phyloP scores from a whole-genome alignment of 2,113 vertebrate species.

The Polypterus bichir region DNA sequence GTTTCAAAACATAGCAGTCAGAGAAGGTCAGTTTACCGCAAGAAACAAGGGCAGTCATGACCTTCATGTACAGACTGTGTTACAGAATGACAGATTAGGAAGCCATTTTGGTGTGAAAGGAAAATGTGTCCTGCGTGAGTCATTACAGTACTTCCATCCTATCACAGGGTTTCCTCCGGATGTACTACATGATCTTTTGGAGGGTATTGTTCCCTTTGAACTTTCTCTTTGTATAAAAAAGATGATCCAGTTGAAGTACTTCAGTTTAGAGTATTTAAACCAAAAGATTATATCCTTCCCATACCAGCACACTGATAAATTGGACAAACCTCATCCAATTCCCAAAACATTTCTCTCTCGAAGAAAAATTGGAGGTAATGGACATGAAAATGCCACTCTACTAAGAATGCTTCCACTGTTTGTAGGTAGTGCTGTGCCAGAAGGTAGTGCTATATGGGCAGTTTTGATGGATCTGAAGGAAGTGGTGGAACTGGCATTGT shows the following conservation, averaged over 20 bases:
- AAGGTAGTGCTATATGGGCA: neutral
- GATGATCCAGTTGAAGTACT: conserved; percentile 4
- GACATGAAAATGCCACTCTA: conserved; percentile 12
- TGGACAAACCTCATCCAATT: conserved; percentile 6
- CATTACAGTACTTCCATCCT: conserved; percentile 6
- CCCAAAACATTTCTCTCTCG: neutral
- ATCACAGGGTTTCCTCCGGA: conserved; percentile 1
- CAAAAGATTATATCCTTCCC: conserved; percentile 4
- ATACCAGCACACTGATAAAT: neutral
- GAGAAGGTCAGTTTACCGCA: neutral
- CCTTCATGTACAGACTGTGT: conserved; percentile 3
- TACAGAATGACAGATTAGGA: neutral
- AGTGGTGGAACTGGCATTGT: conserved; percentile 3
- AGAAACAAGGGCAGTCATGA: conserved; percentile 16
- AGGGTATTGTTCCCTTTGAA: conserved; percentile 2
- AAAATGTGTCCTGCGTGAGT: conserved; percentile 4
- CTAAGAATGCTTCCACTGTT: conserved; percentile 7
- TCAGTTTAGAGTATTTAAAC: neutral
- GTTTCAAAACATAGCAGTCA: too few species aligned
- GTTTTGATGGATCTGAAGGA: conserved; percentile 9
- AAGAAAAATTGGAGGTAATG: conserved; percentile 9
- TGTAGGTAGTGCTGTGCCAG: conserved; percentile 3
- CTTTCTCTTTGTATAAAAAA: conserved; percentile 6
- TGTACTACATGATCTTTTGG: conserved; percentile 6
- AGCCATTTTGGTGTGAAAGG: conserved; percentile 7